phyloP scores from a whole-genome alignment of 2,888 invertebrate genomes.

The Apantesis nais region DNA sequence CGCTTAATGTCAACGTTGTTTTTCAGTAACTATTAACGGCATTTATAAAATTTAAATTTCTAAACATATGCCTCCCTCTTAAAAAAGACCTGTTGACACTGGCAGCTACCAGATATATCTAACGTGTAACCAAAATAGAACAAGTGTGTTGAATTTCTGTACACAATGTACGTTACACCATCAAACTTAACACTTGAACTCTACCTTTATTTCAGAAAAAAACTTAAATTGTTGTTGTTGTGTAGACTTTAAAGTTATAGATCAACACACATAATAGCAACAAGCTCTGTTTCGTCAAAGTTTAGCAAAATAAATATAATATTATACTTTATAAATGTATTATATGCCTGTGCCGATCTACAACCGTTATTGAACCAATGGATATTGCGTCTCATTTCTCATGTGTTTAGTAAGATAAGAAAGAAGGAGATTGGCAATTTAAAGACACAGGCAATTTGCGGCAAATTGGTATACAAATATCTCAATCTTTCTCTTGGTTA shows the following conservation, averaged over 20 bases:
- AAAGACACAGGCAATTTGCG: not conserved
- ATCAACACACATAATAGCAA: no score
- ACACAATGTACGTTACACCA: not conserved
- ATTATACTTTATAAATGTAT: no score
- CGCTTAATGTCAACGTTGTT: not conserved
- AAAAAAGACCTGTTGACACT: not conserved
- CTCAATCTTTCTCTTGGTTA: not conserved
- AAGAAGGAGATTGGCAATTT: not conserved
- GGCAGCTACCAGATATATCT: not conserved
- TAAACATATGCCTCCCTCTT: not conserved
- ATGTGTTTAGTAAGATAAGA: not conserved
- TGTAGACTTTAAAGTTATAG: no score
- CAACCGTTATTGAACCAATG: not conserved
- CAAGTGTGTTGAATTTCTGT: constrained; percentile 1
- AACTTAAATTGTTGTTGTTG: no score
- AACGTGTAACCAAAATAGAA: constrained; percentile 39
- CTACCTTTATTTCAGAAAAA: no score
- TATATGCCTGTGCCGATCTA: no score
- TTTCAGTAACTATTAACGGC: not conserved
- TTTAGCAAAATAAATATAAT: no score
- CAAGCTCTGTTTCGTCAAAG: no score
- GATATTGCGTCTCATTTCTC: constrained; percentile 4
- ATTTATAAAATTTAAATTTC: not conserved
- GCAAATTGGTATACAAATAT: not conserved
- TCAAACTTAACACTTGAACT: no score